Percentiles rank a stretch among this genome's conserved stretches.
Evolutionary conservation across 2,888 invertebrate genomes (phyloP).

Genomic region (Amphiduros pacificus): DNA sequence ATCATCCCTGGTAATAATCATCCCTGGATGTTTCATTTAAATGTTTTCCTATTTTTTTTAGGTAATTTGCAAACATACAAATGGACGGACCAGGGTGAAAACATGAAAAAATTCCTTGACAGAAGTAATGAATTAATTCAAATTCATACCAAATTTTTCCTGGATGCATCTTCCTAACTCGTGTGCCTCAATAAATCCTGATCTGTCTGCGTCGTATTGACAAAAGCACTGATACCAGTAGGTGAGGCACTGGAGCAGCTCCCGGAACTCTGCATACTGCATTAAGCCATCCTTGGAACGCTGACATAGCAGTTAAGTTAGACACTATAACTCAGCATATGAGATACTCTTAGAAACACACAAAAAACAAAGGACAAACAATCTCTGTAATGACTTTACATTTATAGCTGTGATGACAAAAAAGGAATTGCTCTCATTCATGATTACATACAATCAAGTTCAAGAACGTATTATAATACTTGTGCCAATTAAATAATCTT

Average conservation of each 20-base stretch:
- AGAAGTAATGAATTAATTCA: too few relatives aligned
- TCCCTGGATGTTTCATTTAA: too few relatives aligned
- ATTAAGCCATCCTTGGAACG: slow-evolving; percentile 52
- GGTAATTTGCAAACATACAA: too few relatives aligned
- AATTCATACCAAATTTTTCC: slow-evolving; percentile 41
- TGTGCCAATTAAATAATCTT: too few relatives aligned
- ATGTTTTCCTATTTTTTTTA: too few relatives aligned
- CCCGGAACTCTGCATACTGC: slow-evolving; percentile 52
- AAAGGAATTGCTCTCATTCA: neutral
- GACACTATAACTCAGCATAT: neutral
- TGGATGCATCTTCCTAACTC: slow-evolving; percentile 42
- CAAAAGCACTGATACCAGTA: slow-evolving; percentile 48
- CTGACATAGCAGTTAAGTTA: slow-evolving; percentile 25
- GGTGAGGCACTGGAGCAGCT: slow-evolving; percentile 50
- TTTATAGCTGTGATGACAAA: neutral
- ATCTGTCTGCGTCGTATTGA: slow-evolving; percentile 41
- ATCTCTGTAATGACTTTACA: neutral
- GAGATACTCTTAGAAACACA: neutral
- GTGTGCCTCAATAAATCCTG: slow-evolving; percentile 44
- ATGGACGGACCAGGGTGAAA: too few relatives aligned
- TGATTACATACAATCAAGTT: neutral
- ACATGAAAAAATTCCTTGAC: too few relatives aligned
- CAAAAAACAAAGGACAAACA: neutral
- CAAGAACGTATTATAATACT: too few relatives aligned
- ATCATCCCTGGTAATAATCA: too few relatives aligned